These are phyloP conservation scores for Regulus satrapa DNA, from an alignment of 2,113 vertebrate genomes.

Conservation along the genomic window DNA sequence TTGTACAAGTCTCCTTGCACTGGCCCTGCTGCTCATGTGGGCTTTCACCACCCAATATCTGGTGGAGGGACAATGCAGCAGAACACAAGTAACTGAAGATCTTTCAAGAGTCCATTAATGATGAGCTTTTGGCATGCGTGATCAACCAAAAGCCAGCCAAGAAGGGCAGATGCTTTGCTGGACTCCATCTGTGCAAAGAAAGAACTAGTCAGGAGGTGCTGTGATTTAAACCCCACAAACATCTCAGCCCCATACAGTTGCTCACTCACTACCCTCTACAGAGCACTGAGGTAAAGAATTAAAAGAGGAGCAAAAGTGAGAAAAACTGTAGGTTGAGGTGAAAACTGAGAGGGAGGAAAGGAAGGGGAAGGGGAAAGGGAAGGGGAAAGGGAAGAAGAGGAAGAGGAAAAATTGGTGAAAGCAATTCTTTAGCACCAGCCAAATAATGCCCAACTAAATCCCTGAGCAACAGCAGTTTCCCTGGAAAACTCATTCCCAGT, in stretches of 20 bases:
- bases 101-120: background rate
- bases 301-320: background rate
- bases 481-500: background rate
- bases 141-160: background rate
- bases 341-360: accelerated
- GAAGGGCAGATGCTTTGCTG: background rate
- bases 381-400: background rate
- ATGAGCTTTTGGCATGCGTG: background rate
- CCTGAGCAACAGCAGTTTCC: background rate
- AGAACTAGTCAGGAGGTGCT: background rate
- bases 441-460: background rate
- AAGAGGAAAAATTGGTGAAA: background rate
- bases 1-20: background rate
- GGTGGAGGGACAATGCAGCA: background rate
- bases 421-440: background rate
- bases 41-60: background rate
- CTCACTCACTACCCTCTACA: background rate
- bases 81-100: background rate
- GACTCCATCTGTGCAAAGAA: background rate
- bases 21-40: background rate
- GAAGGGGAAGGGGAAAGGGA: accelerated
- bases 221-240: background rate
- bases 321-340: background rate
- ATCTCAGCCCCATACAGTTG: background rate
- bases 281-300: background rate